Percentiles rank a stretch among this genome's conserved stretches.
Conservation (phyloP, 2,797 vertebrate genomes). For the Poecilia gillii region DNA sequence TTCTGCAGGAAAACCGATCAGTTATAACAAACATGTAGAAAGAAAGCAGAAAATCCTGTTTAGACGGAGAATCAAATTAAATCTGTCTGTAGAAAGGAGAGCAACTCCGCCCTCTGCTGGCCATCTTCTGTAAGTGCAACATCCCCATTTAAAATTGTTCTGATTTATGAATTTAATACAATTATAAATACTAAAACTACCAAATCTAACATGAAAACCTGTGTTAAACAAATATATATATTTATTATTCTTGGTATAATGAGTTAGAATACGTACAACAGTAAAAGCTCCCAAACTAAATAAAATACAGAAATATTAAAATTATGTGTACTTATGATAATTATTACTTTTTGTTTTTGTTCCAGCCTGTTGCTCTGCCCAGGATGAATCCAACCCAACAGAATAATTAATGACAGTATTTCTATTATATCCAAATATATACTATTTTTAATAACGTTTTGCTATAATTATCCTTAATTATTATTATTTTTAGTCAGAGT, state of each 20-base stretch:
- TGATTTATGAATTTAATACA: not conserved
- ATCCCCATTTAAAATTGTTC: no score
- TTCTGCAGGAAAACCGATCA: not conserved
- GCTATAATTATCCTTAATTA: not conserved
- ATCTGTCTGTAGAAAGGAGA: constrained; percentile 24
- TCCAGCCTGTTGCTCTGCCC: not conserved
- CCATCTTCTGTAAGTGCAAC: constrained; percentile 40
- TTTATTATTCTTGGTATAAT: not conserved
- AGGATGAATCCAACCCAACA: not conserved
- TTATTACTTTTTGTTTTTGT: not conserved
- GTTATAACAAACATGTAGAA: not conserved
- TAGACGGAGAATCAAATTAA: not conserved
- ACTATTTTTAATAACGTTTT: not conserved
- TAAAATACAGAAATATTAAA: not conserved
- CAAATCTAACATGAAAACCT: no score
- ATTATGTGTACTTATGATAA: not conserved
- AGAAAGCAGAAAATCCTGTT: not conserved
- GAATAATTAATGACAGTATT: not conserved
- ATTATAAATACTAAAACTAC: not conserved
- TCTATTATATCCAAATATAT: not conserved
- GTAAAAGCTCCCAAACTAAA: not conserved
- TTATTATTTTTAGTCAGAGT: no score
- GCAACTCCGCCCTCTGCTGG: constrained; percentile 62
- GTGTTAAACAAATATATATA: not conserved
- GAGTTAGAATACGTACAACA: not conserved